A percentile compares a stretch with the other conserved stretches of the same genome.
These are phyloP conservation scores for Chalcosyrphus nemorum DNA, from an alignment of 2,888 invertebrate species.

Conservation along the genomic window DNA sequence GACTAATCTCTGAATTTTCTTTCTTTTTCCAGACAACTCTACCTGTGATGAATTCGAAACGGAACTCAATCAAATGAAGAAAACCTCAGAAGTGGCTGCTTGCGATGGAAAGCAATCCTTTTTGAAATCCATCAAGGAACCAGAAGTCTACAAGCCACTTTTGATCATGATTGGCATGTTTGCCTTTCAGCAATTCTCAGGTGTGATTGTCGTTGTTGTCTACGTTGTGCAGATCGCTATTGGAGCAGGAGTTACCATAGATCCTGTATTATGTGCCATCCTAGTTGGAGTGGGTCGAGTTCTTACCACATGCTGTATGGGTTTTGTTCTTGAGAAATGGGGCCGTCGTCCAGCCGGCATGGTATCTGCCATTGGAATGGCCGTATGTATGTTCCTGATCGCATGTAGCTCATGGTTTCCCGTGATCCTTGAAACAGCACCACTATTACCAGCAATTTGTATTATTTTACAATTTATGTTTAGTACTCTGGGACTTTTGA, in stretches of 20 bases:
- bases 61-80: slow-evolving; percentile 78
- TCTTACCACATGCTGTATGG: slow-evolving; percentile 85
- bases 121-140: slow-evolving; percentile 76
- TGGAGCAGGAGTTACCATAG: slow-evolving; percentile 84
- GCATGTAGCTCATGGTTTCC: slow-evolving; percentile 83
- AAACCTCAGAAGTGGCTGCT: slow-evolving; percentile 77
- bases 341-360: slow-evolving; percentile 86
- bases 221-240: slow-evolving; percentile 88
- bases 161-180: slow-evolving; percentile 85
- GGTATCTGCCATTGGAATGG: slow-evolving; percentile 86
- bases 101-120: slow-evolving; percentile 75
- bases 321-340: slow-evolving; percentile 85
- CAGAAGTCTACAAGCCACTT: slow-evolving; percentile 81
- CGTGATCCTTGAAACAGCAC: slow-evolving; percentile 73
- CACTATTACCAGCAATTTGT: slow-evolving; percentile 78
- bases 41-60: slow-evolving; percentile 78
- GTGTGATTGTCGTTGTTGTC: slow-evolving; percentile 88
- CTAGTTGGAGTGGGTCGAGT: slow-evolving; percentile 87
- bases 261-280: slow-evolving; percentile 86
- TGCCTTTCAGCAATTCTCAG: slow-evolving; percentile 87
- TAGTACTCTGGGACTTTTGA: slow-evolving; percentile 83
- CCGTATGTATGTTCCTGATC: slow-evolving; percentile 84
- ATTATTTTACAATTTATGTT: slow-evolving; percentile 82
- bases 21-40: slow-evolving; percentile 73
- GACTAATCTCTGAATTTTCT: background rate